These are phyloP conservation scores for Bellardia pandia DNA, from an alignment of 2,888 invertebrate genomes.

Conservation along the genomic window DNA sequence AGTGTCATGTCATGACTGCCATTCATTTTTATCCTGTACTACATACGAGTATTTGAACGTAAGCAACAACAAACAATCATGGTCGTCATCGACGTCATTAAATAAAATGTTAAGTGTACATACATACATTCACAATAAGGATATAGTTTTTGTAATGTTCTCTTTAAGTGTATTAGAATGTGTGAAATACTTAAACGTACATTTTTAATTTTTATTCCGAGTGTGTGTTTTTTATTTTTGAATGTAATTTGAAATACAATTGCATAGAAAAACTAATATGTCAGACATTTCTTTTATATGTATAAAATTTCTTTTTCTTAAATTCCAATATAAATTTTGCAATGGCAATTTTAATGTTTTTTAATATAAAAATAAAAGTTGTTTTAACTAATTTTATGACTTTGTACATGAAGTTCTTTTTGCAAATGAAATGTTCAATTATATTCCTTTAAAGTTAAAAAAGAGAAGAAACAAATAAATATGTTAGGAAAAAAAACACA, in stretches of 20 bases:
- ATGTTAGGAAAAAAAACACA: too few species aligned
- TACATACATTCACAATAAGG: background rate
- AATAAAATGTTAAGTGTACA: conserved; percentile 61
- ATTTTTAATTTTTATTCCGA: background rate
- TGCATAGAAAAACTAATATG: conserved; percentile 8
- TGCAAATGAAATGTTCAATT: background rate
- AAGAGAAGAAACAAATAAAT: too few species aligned
- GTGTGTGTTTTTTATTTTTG: background rate
- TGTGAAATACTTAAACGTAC: conserved; percentile 22
- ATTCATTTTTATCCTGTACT: conserved; percentile 44
- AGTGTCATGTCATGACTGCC: conserved; percentile 66
- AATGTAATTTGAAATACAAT: background rate
- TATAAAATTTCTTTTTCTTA: background rate
- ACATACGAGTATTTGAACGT: conserved; percentile 13
- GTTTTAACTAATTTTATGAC: background rate
- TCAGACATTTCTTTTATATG: conserved; percentile 30
- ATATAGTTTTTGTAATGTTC: background rate
- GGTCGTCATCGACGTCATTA: conserved; percentile 72
- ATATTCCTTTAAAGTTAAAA: background rate
- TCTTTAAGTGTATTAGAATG: conserved; percentile 4
- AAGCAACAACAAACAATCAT: conserved; percentile 60
- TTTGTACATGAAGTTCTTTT: background rate
- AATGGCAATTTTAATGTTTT: background rate
- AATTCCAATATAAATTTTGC: background rate
- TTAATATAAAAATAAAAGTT: background rate